A percentile compares a stretch with the other conserved stretches of the same genome.
These are phyloP conservation scores for Trichacis sp. DNA, from an alignment of 2,888 invertebrate species.

Conservation along the genomic window DNA sequence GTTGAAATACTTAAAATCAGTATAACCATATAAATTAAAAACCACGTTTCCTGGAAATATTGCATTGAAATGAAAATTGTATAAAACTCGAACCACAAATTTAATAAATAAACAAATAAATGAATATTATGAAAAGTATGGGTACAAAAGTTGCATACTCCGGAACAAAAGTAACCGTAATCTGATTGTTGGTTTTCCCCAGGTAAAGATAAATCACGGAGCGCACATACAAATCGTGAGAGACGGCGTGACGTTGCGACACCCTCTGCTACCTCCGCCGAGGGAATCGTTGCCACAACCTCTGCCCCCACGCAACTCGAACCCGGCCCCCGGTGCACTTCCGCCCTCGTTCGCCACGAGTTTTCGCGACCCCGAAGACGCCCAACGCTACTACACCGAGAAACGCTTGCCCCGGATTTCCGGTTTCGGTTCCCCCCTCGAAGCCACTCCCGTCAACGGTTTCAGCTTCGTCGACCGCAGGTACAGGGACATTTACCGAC, in stretches of 20 bases:
- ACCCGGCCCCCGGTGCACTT: background rate
- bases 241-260: slow-evolving; percentile 61
- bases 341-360: slow-evolving; percentile 33
- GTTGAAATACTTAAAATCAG: too few relatives aligned
- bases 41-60: too few relatives aligned
- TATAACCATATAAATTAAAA: too few relatives aligned
- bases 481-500: slow-evolving; percentile 56
- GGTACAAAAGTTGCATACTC: too few relatives aligned
- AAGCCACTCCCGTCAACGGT: slow-evolving; percentile 33
- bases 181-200: background rate
- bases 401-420: slow-evolving; percentile 43
- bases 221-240: slow-evolving; percentile 57
- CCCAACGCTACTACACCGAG: slow-evolving; percentile 45
- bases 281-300: slow-evolving; percentile 50
- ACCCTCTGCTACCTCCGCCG: slow-evolving; percentile 53
- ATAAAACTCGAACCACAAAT: too few relatives aligned
- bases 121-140: too few relatives aligned
- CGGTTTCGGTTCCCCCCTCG: slow-evolving; percentile 30
- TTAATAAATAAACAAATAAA: too few relatives aligned
- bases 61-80: too few relatives aligned
- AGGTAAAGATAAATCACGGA: slow-evolving; percentile 64
- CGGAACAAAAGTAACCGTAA: too few relatives aligned
- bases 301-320: slow-evolving; percentile 49
- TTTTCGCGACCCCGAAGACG: slow-evolving; percentile 22
- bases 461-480: slow-evolving; percentile 51